These are phyloP conservation scores for Leucoraja erinaceus DNA, from an alignment of 2,113 vertebrate species.

Conservation along the genomic window DNA sequence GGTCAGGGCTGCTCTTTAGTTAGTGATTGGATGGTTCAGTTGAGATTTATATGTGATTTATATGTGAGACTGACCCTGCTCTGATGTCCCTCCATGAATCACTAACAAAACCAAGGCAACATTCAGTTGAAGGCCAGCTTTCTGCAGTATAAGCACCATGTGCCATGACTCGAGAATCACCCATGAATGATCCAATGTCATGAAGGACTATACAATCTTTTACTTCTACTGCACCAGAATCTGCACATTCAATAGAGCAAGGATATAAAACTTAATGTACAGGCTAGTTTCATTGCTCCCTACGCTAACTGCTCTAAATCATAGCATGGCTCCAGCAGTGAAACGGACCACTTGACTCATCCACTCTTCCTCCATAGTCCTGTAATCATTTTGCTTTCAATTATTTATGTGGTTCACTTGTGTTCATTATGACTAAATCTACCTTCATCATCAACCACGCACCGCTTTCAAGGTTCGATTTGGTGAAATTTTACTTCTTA, in stretches of 20 bases:
- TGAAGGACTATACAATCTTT: neutral
- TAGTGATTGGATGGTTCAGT: too few relatives aligned
- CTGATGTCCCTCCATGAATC: neutral
- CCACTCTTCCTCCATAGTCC: too few relatives aligned
- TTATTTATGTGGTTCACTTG: too few relatives aligned
- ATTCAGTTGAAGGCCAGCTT: neutral
- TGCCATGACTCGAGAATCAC: neutral
- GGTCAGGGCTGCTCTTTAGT: too few relatives aligned
- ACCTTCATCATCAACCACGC: too few relatives aligned
- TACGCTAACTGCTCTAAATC: neutral
- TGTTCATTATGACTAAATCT: too few relatives aligned
- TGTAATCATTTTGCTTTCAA: too few relatives aligned
- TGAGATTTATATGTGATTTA: neutral
- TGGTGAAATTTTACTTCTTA: too few relatives aligned
- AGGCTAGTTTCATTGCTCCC: neutral
- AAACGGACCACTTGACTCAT: too few relatives aligned
- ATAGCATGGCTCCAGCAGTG: too few relatives aligned
- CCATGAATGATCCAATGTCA: neutral
- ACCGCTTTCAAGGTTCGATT: too few relatives aligned
- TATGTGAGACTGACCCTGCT: neutral
- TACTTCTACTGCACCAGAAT: neutral
- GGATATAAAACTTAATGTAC: neutral
- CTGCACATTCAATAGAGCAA: neutral
- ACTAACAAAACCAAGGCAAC: neutral
- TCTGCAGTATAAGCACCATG: neutral